Evolutionary conservation across 2,888 invertebrate species (phyloP).

Genomic region (Hemaris fuciformis): DNA sequence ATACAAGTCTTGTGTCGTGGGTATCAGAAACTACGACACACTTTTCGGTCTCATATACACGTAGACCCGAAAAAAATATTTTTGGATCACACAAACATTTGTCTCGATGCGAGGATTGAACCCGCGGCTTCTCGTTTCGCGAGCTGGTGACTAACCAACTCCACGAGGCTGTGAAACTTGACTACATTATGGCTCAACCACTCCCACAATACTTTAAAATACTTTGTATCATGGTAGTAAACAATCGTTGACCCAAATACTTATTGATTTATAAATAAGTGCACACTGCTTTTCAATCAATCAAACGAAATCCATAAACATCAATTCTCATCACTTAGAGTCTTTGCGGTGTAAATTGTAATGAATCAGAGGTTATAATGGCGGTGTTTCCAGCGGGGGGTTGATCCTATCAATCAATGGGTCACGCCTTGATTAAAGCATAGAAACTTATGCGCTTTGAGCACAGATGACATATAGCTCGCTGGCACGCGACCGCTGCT

Average conservation of each 20-base stretch:
- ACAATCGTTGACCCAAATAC: background rate
- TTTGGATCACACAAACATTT: too few relatives aligned
- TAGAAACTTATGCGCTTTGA: conserved; percentile 68
- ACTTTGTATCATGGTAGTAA: background rate
- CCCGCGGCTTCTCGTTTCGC: too few relatives aligned
- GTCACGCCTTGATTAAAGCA: conserved; percentile 73
- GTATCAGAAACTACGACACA: too few relatives aligned
- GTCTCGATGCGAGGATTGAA: too few relatives aligned
- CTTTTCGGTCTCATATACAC: too few relatives aligned
- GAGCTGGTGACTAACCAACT: too few relatives aligned
- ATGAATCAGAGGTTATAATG: conserved; percentile 14
- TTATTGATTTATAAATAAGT: background rate
- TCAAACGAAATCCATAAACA: background rate
- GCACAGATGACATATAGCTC: conserved; percentile 69
- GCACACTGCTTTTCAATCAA: background rate
- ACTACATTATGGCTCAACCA: too few relatives aligned
- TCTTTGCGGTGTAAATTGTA: conserved; percentile 1
- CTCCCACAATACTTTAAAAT: background rate
- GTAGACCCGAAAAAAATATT: too few relatives aligned
- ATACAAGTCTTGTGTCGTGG: too few relatives aligned
- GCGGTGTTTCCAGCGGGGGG: conserved; percentile 27
- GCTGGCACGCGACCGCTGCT: conserved; percentile 57
- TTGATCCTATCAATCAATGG: conserved; percentile 73
- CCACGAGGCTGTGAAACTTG: too few relatives aligned
- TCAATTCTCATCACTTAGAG: conserved; percentile 8